These are phyloP conservation scores for Drosophila neonasuta DNA, from an alignment of 2,888 invertebrate species.

Conservation along the genomic window DNA sequence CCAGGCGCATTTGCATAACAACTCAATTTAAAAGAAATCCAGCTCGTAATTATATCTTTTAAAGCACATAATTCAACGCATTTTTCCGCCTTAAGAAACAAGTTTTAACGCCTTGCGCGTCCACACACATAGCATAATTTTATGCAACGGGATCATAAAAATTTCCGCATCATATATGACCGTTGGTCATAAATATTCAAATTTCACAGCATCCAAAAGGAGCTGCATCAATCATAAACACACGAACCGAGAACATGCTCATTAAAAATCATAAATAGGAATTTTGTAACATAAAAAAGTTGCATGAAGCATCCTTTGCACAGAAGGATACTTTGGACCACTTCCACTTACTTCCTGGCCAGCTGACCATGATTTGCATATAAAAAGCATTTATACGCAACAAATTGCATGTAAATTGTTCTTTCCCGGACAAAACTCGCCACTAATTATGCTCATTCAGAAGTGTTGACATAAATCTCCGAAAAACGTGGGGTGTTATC, in stretches of 20 bases:
- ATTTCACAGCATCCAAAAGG: slow-evolving; percentile 61
- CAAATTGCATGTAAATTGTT: slow-evolving; percentile 76
- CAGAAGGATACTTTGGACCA: slow-evolving; percentile 35
- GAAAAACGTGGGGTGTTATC: slow-evolving; percentile 48
- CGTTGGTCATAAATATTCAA: slow-evolving; percentile 82
- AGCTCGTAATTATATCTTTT: slow-evolving; percentile 43
- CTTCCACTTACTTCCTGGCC: slow-evolving; percentile 44
- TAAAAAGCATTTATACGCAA: slow-evolving; percentile 76
- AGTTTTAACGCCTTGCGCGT: slow-evolving; percentile 52
- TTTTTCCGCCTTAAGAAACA: slow-evolving; percentile 66
- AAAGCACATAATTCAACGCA: slow-evolving; percentile 52
- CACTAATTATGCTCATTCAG: slow-evolving; percentile 78
- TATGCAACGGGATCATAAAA: slow-evolving; percentile 72
- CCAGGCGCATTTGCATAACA: slow-evolving; percentile 63
- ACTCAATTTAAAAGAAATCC: slow-evolving; percentile 45
- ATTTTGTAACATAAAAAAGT: slow-evolving; percentile 43
- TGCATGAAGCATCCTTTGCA: slow-evolving; percentile 27
- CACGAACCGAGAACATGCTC: slow-evolving; percentile 55
- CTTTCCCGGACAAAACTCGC: slow-evolving; percentile 61
- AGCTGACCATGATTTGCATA: slow-evolving; percentile 76
- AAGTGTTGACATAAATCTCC: slow-evolving; percentile 76
- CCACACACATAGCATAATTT: slow-evolving; percentile 42
- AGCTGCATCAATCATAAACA: slow-evolving; percentile 70
- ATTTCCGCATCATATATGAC: slow-evolving; percentile 81
- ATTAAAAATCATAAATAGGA: slow-evolving; percentile 67